phyloP scores from a whole-genome alignment of 2,113 vertebrate genomes.

The Zeus faber region DNA sequence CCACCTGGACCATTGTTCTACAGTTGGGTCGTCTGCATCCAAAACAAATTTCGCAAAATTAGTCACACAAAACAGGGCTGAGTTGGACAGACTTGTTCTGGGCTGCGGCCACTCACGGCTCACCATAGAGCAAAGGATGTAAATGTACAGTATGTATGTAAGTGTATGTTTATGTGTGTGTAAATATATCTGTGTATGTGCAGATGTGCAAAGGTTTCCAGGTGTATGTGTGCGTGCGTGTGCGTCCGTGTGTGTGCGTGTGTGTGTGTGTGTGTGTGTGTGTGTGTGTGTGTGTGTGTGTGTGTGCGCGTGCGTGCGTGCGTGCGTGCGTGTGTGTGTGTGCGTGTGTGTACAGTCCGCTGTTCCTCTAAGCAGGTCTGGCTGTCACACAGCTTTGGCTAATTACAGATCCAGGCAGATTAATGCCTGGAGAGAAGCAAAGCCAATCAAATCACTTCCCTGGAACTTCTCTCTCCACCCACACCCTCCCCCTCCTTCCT shows the following conservation, averaged over 20 bases:
- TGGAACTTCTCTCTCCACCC: slow-evolving; percentile 26
- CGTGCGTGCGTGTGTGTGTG: neutral
- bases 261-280: neutral
- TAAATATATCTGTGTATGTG: neutral
- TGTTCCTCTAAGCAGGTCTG: slow-evolving; percentile 25
- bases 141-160: too few relatives aligned
- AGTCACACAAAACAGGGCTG: too few relatives aligned
- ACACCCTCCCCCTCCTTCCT: neutral
- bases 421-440: slow-evolving; percentile 47
- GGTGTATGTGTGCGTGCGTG: neutral
- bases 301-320: neutral
- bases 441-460: slow-evolving; percentile 54
- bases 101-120: too few relatives aligned
- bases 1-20: too few relatives aligned
- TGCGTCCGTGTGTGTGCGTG: neutral
- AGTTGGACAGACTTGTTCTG: too few relatives aligned
- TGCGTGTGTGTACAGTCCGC: neutral
- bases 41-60: too few relatives aligned
- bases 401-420: slow-evolving; percentile 57
- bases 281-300: neutral
- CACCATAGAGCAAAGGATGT: too few relatives aligned
- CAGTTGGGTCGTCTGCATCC: too few relatives aligned
- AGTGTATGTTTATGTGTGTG: neutral
- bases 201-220: neutral
- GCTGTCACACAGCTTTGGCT: slow-evolving; percentile 44